Evolutionary conservation across 1,140 invertebrate genomes (phyloP).

Genomic region (Atta texana): DNA sequence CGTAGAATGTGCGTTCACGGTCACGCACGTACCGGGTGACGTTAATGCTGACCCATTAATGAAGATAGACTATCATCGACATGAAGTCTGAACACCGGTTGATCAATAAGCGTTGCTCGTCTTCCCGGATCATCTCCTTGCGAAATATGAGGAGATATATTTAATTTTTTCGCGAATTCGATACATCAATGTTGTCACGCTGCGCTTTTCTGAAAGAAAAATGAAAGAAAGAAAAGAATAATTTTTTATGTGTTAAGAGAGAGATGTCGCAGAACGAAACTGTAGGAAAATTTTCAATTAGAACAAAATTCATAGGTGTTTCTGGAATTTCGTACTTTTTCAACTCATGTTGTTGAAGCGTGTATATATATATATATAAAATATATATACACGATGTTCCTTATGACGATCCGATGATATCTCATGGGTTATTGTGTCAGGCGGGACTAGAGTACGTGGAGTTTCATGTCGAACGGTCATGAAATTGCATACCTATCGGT

Average conservation of each 20-base stretch:
- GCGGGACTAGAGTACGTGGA: slow-evolving; percentile 20
- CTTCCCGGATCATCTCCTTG: background rate
- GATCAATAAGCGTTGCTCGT: background rate
- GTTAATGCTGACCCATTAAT: slow-evolving; percentile 58
- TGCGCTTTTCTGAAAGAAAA: background rate
- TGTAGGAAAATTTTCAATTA: background rate
- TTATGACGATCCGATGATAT: background rate
- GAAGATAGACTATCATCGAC: slow-evolving; percentile 49
- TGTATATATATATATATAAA: too few relatives aligned
- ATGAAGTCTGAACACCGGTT: background rate
- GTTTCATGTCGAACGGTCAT: slow-evolving; percentile 64
- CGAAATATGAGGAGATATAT: background rate
- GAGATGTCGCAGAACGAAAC: background rate
- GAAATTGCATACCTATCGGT: slow-evolving; percentile 71
- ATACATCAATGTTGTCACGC: background rate
- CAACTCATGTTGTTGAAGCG: background rate
- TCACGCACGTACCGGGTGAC: slow-evolving; percentile 73
- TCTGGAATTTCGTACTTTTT: background rate
- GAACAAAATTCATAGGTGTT: background rate
- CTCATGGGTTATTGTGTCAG: slow-evolving; percentile 4
- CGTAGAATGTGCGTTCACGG: slow-evolving; percentile 80
- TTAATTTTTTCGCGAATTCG: background rate
- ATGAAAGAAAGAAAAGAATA: too few relatives aligned
- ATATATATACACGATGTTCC: background rate
- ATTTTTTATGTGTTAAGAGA: background rate